A percentile compares a stretch with the other conserved stretches of the same genome.
phyloP scores from a whole-genome alignment of 2,113 vertebrate species.

The Macaca mulatta region DNA sequence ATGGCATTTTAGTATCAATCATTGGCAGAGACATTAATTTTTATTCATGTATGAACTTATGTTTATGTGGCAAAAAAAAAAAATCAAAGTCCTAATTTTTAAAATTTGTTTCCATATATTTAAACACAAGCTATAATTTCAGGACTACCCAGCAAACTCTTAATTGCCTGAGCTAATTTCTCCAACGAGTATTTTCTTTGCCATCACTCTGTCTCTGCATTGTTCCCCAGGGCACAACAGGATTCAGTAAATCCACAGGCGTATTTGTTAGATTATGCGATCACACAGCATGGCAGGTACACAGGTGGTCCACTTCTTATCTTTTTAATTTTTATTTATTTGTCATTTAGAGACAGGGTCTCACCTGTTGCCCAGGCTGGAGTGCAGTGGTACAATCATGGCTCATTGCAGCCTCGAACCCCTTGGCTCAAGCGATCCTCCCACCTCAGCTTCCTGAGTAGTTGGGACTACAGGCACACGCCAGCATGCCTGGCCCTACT shows the following conservation, averaged over 20 bases:
- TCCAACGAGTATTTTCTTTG: neutral
- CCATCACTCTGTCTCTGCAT: neutral
- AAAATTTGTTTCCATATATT: conserved; percentile 59
- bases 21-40: conserved; percentile 49
- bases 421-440: too few species aligned
- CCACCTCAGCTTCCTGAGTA: too few species aligned
- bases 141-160: conserved; percentile 12
- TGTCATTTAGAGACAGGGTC: too few species aligned
- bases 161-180: conserved; percentile 45
- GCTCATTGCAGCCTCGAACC: too few species aligned
- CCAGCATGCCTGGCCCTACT: neutral
- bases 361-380: too few species aligned
- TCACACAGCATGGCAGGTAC: neutral
- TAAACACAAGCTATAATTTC: conserved; percentile 55
- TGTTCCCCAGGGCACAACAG: neutral
- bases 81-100: conserved; percentile 48
- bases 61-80: conserved; percentile 52
- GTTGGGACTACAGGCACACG: too few species aligned
- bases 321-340: too few species aligned
- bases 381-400: too few species aligned
- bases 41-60: conserved; percentile 53
- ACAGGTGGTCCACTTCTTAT: neutral
- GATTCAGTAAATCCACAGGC: neutral
- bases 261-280: neutral
- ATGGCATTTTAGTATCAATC: conserved; percentile 22